phyloP scores from a whole-genome alignment of 1,140 invertebrate genomes.

The Gonatopus flavifemur region DNA sequence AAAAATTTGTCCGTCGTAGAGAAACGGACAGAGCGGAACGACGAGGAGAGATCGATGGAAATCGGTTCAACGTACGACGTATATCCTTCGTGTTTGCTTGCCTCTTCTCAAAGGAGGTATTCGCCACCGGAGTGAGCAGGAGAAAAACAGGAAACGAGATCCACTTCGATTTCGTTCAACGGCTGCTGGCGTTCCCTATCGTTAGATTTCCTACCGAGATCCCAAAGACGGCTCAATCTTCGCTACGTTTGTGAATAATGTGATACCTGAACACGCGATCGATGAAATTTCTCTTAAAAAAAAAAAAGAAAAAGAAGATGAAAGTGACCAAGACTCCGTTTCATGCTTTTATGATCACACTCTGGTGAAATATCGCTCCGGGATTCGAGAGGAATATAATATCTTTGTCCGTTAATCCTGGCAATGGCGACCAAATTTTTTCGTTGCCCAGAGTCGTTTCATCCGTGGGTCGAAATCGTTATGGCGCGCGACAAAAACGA shows the following conservation, averaged over 20 bases:
- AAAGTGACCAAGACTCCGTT: too few species aligned
- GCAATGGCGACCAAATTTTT: conserved; percentile 12
- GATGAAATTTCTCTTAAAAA: too few species aligned
- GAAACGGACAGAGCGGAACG: conserved; percentile 28
- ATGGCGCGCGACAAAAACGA: conserved; percentile 28
- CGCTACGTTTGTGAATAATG: too few species aligned
- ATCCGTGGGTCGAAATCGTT: conserved; percentile 12
- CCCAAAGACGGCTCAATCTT: too few species aligned
- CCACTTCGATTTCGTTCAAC: conserved; percentile 12
- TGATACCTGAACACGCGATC: too few species aligned
- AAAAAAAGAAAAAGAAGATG: too few species aligned
- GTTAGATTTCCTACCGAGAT: conserved; percentile 18
- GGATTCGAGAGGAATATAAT: conserved; percentile 6
- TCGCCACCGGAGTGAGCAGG: neutral
- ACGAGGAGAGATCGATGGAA: conserved; percentile 37
- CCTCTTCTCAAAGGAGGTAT: conserved; percentile 4
- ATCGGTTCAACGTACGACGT: conserved; percentile 21
- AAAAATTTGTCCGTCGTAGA: conserved; percentile 35
- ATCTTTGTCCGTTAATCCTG: conserved; percentile 9
- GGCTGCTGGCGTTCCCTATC: neutral
- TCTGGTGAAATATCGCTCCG: neutral
- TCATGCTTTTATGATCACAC: too few species aligned
- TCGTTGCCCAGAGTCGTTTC: conserved; percentile 19
- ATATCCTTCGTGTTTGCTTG: conserved; percentile 3
- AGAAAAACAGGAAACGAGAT: conserved; percentile 6